Percentiles rank a stretch among this genome's conserved stretches.
phyloP scores from a whole-genome alignment of 1,140 invertebrate genomes.

The Heliconius nattereri region DNA sequence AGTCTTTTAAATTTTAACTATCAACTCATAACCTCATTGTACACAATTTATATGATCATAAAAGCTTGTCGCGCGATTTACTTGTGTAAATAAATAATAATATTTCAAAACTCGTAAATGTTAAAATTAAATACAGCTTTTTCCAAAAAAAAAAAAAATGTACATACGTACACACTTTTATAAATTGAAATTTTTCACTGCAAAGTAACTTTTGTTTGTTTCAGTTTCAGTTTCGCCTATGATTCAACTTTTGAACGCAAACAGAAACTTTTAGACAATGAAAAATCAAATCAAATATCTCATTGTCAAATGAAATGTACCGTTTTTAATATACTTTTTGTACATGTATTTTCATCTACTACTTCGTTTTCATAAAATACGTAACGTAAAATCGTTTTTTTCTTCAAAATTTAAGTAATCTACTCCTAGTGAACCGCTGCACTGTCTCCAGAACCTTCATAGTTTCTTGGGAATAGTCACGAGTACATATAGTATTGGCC shows the following conservation, averaged over 20 bases:
- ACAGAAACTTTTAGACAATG: conserved; percentile 5
- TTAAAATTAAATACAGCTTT: not conserved
- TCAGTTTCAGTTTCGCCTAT: conserved; percentile 1
- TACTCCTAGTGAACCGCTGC: too few species aligned
- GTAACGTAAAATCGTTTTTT: too few species aligned
- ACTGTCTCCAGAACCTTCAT: too few species aligned
- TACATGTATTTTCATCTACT: not conserved
- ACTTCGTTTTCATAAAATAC: too few species aligned
- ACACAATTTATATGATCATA: too few species aligned
- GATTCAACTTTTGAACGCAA: not conserved
- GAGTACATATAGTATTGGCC: too few species aligned
- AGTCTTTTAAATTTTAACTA: too few species aligned
- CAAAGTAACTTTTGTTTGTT: conserved; percentile 6
- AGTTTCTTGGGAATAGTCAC: too few species aligned
- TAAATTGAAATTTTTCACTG: conserved; percentile 9
- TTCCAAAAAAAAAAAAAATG: not conserved
- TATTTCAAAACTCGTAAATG: not conserved
- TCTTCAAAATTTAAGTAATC: too few species aligned
- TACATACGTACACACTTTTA: not conserved
- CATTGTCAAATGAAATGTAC: conserved; percentile 1
- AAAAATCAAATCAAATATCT: conserved; percentile 6
- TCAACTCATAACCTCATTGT: too few species aligned
- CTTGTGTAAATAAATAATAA: too few species aligned
- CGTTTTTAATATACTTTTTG: not conserved
- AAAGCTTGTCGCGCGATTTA: too few species aligned